These are phyloP conservation scores for Torymus tubicola DNA, from an alignment of 2,888 invertebrate species.

Conservation along the genomic window DNA sequence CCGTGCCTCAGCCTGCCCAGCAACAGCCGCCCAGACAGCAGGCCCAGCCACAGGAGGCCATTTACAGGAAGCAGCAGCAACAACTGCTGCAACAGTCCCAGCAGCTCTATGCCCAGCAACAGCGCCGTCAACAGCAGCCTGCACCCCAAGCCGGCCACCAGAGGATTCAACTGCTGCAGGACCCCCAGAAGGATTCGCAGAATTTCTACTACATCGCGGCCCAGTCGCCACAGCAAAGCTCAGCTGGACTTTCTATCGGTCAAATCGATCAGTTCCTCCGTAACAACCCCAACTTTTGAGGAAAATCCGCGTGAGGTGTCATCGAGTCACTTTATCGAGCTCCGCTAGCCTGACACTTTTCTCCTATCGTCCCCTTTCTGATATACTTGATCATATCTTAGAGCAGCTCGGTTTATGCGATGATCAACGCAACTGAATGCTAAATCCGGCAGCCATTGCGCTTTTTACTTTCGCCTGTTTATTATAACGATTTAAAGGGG, in stretches of 20 bases:
- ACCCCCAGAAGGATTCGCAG: conserved; percentile 69
- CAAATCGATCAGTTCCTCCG: conserved; percentile 90
- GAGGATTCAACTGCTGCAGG: conserved; percentile 71
- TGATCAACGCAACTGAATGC: too few species aligned
- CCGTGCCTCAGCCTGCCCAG: conserved; percentile 58
- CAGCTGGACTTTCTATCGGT: conserved; percentile 79
- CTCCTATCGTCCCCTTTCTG: background rate
- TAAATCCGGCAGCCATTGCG: background rate
- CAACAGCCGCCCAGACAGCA: conserved; percentile 67
- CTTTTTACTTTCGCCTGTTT: background rate
- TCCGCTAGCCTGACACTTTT: background rate
- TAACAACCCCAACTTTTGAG: conserved; percentile 72
- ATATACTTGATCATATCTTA: background rate
- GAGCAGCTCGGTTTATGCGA: background rate
- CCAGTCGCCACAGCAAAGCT: conserved; percentile 76
- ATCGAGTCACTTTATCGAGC: conserved; percentile 41
- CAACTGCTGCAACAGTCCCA: conserved; percentile 82
- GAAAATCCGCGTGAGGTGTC: background rate
- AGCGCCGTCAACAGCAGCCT: conserved; percentile 83
- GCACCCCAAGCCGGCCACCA: conserved; percentile 77
- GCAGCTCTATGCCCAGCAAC: conserved; percentile 82
- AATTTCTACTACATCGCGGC: conserved; percentile 75
- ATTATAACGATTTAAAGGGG: conserved; percentile 9
- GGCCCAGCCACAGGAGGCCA: conserved; percentile 71
- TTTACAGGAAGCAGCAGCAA: conserved; percentile 81